Percentiles rank a stretch among this genome's conserved stretches.
phyloP scores from a whole-genome alignment of 2,888 invertebrate genomes.

The Polyommatus icarus region DNA sequence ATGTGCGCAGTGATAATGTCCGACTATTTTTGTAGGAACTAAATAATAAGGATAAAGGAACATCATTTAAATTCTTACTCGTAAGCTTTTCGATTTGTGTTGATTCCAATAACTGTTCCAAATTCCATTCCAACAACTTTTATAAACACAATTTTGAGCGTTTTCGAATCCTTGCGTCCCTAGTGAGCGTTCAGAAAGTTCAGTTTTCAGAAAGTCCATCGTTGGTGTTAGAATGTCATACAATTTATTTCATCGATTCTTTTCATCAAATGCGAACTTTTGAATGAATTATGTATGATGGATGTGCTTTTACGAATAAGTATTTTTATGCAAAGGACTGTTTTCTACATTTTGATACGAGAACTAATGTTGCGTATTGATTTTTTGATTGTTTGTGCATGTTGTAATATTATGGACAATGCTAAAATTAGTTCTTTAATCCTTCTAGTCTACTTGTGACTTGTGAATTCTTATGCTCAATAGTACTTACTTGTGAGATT shows the following conservation, averaged over 20 bases:
- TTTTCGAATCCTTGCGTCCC: not conserved
- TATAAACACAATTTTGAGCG: not conserved
- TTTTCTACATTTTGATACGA: not conserved
- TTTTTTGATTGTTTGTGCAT: not conserved
- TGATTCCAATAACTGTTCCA: not conserved
- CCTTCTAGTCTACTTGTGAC: not conserved
- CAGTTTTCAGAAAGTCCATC: not conserved
- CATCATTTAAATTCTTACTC: not conserved
- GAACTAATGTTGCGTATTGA: not conserved
- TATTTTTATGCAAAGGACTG: not conserved
- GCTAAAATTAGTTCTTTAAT: not conserved
- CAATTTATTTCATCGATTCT: not conserved
- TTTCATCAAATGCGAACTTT: constrained; percentile 9
- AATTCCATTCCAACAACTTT: not conserved
- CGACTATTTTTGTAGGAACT: constrained; percentile 3
- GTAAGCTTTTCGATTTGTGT: not conserved
- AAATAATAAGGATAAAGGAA: not conserved
- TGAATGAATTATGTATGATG: not conserved
- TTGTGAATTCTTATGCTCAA: not conserved
- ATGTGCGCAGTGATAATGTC: not conserved
- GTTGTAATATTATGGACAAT: not conserved
- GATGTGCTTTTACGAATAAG: not conserved
- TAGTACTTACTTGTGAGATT: not conserved
- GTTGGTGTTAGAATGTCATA: not conserved
- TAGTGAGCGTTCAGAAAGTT: not conserved